Percentiles rank a stretch among this genome's conserved stretches.
Conservation (phyloP, 2,113 vertebrate genomes). For the Labeo catla region DNA sequence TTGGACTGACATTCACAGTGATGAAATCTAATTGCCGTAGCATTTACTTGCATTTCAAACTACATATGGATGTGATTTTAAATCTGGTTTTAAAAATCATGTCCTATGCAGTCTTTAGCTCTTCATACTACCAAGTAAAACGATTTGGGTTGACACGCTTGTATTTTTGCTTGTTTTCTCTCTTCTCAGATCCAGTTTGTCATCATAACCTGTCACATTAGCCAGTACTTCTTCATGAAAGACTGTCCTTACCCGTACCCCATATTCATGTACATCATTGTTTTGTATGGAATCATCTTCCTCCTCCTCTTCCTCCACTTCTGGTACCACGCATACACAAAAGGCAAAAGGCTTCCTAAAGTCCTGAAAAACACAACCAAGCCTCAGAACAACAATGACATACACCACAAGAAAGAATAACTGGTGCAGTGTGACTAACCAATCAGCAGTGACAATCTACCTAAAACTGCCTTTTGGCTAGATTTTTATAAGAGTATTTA, state of each 20-base stretch:
- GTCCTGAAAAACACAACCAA: conserved; percentile 80
- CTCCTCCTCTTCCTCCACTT: conserved; percentile 95
- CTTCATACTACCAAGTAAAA: neutral
- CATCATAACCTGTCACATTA: conserved; percentile 85
- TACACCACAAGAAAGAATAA: conserved; percentile 67
- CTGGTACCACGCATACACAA: conserved; percentile 96
- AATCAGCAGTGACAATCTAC: conserved; percentile 35
- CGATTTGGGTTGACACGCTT: neutral
- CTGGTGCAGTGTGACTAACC: conserved; percentile 25
- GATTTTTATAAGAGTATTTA: conserved; percentile 52
- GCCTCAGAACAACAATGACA: conserved; percentile 72
- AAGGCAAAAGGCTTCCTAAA: conserved; percentile 91
- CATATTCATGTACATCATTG: conserved; percentile 92
- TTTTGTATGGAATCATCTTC: conserved; percentile 86
- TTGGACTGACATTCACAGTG: no score
- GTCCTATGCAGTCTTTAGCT: neutral
- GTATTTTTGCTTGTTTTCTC: conserved; percentile 20
- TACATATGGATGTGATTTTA: neutral
- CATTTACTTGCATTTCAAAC: neutral
- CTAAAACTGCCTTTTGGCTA: conserved; percentile 1
- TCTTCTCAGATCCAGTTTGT: conserved; percentile 90
- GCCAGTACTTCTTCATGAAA: conserved; percentile 91
- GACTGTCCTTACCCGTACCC: conserved; percentile 92
- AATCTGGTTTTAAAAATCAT: neutral
- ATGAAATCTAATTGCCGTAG: no score